Evolutionary conservation across 2,888 invertebrate genomes (phyloP), one percentile per base, ranked within the genome.

Genomic region (Stenodema calcarata): DNA sequence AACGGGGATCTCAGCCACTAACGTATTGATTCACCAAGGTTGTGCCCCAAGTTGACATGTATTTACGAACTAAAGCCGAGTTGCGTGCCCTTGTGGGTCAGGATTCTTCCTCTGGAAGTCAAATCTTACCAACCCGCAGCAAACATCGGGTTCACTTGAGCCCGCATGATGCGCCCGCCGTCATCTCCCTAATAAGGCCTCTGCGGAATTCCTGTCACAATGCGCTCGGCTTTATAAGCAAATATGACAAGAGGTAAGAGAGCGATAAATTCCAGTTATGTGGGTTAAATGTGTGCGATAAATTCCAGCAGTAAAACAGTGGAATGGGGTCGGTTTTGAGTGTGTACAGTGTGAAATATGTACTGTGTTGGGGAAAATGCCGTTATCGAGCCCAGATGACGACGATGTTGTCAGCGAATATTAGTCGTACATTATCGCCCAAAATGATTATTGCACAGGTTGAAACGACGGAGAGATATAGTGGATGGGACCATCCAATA

Each of bases 51-150:
- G 80, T 44, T 80, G 80, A 80, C 80, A 80, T 80, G 80, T 80
- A 80, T 80, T 80, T 80, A 80, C 80, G 80, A 54, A 54, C 54
- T 80, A 50, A 80, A 80, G 28, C 50, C 30, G 28, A 47, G 50
- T 80, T 80, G 80, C 80, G 80, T 80, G 80, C 80, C 80, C 80
- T 80, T 80, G 80, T 80, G 80, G 80, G 80, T 80, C 80, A 80
- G 80, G 80, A 80, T 54, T 80, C 80, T 80, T 80, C 50, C 80
- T 80, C 28, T 27, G 3, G 80, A 54, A 41, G 41, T 41, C 30
- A 41, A 75, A 75, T 41, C 62, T 23, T 30, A 30, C 41, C 73
- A 35, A n/a, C 41, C 73, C 73, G 18, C 35, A 30, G 35, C 35
- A 75, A 75, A 75, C 73, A 75, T 30, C 30, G 41, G 35, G 73